A percentile compares a stretch with the other conserved stretches of the same genome.
phyloP scores from a whole-genome alignment of 2,797 vertebrate genomes.

The Nasua narica region DNA sequence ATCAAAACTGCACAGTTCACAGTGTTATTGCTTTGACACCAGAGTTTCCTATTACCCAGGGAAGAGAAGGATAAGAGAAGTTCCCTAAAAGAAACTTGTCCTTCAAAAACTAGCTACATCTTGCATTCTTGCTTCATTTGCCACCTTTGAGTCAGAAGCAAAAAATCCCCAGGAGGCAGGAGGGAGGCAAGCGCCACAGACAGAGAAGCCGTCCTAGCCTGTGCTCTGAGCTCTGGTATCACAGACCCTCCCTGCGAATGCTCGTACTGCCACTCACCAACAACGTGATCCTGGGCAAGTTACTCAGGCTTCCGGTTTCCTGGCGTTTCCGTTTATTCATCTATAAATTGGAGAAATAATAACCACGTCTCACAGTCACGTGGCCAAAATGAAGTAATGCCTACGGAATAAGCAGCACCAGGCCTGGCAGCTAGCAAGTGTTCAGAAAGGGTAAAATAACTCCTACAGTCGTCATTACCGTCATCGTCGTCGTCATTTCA shows the following conservation, averaged over 20 bases:
- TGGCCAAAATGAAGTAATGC: background rate
- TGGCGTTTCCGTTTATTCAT: background rate
- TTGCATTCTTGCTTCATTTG: background rate
- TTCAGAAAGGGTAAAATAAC: constrained; percentile 8
- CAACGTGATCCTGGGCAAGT: background rate
- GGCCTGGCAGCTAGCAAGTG: background rate
- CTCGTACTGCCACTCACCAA: background rate
- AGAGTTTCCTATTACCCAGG: background rate
- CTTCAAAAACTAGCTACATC: background rate
- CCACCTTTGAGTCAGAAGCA: background rate
- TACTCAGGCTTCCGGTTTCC: background rate
- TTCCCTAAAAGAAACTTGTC: background rate
- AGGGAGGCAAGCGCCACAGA: rapidly evolving
- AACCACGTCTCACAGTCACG: background rate
- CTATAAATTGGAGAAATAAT: background rate
- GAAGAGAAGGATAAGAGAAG: background rate
- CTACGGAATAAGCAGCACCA: background rate
- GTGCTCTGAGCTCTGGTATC: background rate
- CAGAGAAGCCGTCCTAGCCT: background rate
- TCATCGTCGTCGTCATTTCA: background rate
- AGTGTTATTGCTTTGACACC: background rate
- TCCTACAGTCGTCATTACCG: background rate
- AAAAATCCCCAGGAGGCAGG: background rate
- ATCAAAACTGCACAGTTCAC: constrained; percentile 45
- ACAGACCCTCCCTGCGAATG: background rate